Base-by-base conservation (phyloP, 2,113 vertebrate genomes). In the Megaceryle torquata region DNA sequence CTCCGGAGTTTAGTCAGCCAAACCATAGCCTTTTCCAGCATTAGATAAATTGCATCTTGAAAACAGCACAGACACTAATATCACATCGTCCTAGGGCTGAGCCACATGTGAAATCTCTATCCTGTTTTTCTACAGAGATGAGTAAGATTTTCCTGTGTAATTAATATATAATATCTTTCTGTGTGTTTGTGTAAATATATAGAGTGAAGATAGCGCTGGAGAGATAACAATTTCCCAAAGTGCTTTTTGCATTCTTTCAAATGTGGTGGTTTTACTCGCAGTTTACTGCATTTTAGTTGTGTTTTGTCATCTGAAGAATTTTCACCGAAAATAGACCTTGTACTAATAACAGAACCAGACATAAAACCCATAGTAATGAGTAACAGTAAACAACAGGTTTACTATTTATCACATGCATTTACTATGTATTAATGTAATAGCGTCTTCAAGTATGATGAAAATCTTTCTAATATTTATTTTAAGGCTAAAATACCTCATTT, bases 1-100 rank as follows among this genome's bases (percentile, higher is more conserved):
- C 97, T 98, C 96, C 96, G 94, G 97, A 96, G 93, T 97, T 98
- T 97, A 98, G 98, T 98, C 98, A 98, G 96, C 97, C 92, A 98
- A 98, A 98, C 97, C 97, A 97, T 97, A 97, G 93, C 96, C 97
- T 98, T 97, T 97, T 96, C 97, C 97, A 98, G 91, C 59, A 95
- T 96, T 92, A 98, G 95, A 97, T 96, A 97, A 98, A 97, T 89
- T 95, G 97, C 97, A 92, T 98, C 97, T 97, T 95, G 85, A 98
- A 98, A 98, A 98, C 97, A 97, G 93, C 96, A 95, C 80, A 91
- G 94, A 96, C 60, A 76, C 83, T 94, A 97, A 97, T 95, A 97
- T 95, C 97, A 92, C 56, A 15, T 96, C 93, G 12, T 96, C 96
- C 96, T 78, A 94, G 80, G 94, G 85, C 93, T 95, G 70, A 97